Evolutionary conservation across 1,140 invertebrate genomes (phyloP).

Genomic region (Thaumetopoea pityocampa): DNA sequence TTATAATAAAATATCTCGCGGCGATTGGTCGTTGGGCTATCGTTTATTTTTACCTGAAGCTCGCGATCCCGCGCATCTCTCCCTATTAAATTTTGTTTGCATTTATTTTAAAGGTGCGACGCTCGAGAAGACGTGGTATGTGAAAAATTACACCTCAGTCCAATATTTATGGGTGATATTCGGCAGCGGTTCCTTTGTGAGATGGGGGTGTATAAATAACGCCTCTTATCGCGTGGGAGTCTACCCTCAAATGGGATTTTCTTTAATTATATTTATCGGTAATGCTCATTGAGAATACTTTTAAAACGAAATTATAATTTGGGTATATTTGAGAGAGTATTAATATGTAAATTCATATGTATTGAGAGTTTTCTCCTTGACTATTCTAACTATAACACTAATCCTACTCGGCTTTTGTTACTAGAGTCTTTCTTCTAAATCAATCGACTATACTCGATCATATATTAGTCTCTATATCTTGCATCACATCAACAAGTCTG

Average conservation of each 20-base stretch:
- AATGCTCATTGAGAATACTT: constrained; percentile 14
- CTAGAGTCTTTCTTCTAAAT: no score
- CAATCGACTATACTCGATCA: no score
- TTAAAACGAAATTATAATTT: no score
- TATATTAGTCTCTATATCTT: no score
- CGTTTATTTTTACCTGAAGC: constrained; percentile 73
- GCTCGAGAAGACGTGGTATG: constrained; percentile 69
- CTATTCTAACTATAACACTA: no score
- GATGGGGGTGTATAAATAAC: constrained; percentile 74
- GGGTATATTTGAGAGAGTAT: no score
- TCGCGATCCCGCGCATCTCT: constrained; percentile 72
- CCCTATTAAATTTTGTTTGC: constrained; percentile 76
- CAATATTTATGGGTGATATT: constrained; percentile 76
- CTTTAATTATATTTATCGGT: constrained; percentile 73
- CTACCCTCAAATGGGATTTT: constrained; percentile 72
- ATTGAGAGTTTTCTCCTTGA: no score
- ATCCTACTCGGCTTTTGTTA: no score
- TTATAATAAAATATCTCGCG: constrained; percentile 52
- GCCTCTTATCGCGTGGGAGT: constrained; percentile 74
- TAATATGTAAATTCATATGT: no score
- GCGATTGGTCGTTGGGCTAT: constrained; percentile 49
- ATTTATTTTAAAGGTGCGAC: constrained; percentile 76
- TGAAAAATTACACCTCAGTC: constrained; percentile 75
- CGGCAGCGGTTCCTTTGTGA: constrained; percentile 73
- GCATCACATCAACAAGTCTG: no score